Evolutionary conservation across 1,140 invertebrate species (phyloP).

Genomic region (Pseudoatta argentina): DNA sequence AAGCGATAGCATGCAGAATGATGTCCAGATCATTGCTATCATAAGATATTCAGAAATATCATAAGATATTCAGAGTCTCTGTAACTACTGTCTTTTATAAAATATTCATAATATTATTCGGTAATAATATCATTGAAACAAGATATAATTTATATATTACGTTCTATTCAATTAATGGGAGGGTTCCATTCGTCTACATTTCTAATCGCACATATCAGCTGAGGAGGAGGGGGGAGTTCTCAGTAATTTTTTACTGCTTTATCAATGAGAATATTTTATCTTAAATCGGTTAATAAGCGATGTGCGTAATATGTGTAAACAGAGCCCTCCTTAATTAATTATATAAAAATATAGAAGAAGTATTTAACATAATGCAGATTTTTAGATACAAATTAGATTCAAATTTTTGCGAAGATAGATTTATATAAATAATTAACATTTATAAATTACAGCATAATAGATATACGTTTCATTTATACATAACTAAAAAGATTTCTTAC

Average conservation of each 20-base stretch:
- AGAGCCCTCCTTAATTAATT: neutral
- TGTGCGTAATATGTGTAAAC: too few relatives aligned
- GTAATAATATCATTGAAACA: neutral
- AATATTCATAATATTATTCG: neutral
- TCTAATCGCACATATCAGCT: too few relatives aligned
- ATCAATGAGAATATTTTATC: too few relatives aligned
- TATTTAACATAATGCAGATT: neutral
- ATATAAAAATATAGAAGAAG: neutral
- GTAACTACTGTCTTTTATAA: neutral
- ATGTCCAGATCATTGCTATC: neutral
- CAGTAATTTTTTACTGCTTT: too few relatives aligned
- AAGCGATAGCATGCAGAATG: neutral
- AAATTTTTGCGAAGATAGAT: conserved; percentile 10
- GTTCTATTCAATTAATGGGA: neutral
- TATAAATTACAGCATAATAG: neutral
- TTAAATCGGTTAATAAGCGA: too few relatives aligned
- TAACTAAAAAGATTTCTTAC: neutral
- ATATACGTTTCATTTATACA: neutral
- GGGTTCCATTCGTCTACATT: too few relatives aligned
- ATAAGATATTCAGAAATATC: neutral
- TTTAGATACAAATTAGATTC: neutral
- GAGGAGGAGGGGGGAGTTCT: too few relatives aligned
- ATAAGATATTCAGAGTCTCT: neutral
- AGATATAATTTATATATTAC: conserved; percentile 4
- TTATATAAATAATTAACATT: neutral